Percentiles rank a stretch among this genome's conserved stretches.
Conservation (phyloP, 2,888 invertebrate genomes). For the Erebia epiphron region DNA sequence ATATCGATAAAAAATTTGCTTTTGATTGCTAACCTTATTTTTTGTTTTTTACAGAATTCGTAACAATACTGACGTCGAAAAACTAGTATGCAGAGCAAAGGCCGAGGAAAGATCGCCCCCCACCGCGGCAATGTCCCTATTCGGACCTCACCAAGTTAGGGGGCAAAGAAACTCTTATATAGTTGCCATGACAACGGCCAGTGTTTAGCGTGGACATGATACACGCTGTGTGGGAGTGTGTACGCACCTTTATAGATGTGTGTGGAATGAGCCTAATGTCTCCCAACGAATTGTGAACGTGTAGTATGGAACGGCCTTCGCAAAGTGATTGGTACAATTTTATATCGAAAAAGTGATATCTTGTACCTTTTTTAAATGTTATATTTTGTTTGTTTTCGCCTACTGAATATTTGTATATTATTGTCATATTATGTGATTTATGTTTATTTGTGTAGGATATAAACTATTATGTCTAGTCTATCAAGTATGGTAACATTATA, state of each 20-base stretch:
- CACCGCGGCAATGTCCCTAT: constrained; percentile 54
- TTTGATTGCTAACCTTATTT: neutral
- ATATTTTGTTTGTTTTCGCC: constrained; percentile 6
- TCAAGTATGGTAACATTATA: too few species aligned
- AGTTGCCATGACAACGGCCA: constrained; percentile 44
- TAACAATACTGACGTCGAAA: constrained; percentile 92
- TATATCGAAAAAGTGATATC: constrained; percentile 23
- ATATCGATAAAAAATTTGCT: neutral
- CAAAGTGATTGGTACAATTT: constrained; percentile 24
- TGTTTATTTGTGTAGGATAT: neutral
- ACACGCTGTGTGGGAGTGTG: constrained; percentile 66
- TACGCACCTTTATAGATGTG: constrained; percentile 42
- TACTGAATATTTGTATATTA: too few species aligned
- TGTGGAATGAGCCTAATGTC: constrained; percentile 36
- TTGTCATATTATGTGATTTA: neutral
- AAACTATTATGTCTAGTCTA: too few species aligned
- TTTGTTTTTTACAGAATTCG: constrained; percentile 86
- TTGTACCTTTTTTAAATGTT: constrained; percentile 29
- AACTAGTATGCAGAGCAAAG: constrained; percentile 85
- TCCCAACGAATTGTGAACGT: constrained; percentile 37
- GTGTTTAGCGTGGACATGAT: constrained; percentile 32
- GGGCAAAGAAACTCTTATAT: constrained; percentile 79
- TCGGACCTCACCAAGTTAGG: constrained; percentile 62
- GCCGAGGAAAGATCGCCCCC: constrained; percentile 69
- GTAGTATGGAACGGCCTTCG: constrained; percentile 37